phyloP scores from a whole-genome alignment of 2,888 invertebrate species.

The Agrochola macilenta region DNA sequence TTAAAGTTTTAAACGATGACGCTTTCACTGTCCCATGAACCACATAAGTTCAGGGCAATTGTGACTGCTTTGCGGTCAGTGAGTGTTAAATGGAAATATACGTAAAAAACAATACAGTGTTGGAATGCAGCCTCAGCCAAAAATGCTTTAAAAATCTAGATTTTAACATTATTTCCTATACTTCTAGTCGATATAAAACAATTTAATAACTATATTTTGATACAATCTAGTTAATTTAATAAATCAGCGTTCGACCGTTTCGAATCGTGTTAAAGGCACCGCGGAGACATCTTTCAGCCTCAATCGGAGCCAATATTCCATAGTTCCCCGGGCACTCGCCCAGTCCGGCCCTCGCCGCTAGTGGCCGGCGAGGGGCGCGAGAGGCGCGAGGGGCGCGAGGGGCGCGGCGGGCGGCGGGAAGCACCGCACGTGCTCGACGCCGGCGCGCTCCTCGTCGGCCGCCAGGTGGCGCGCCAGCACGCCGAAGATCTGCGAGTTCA shows the following conservation, averaged over 20 bases:
- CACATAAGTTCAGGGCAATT: too few species aligned
- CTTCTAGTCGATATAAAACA: background rate
- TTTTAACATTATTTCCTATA: background rate
- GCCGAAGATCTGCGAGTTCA: conserved; percentile 99
- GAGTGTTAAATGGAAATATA: background rate
- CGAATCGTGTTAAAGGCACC: background rate
- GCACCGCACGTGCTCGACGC: conserved; percentile 98
- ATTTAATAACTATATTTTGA: background rate
- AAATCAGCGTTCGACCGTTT: background rate
- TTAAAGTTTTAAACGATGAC: background rate
- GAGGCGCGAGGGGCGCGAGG: too few species aligned
- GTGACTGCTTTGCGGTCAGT: too few species aligned
- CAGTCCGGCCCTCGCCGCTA: too few species aligned
- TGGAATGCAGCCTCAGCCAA: background rate
- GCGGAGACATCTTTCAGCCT: too few species aligned
- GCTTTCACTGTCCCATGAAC: too few species aligned
- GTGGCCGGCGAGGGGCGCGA: too few species aligned
- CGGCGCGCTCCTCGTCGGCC: conserved; percentile 93
- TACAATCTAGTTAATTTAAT: background rate
- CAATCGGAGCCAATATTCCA: too few species aligned
- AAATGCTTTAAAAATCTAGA: background rate
- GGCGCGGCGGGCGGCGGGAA: conserved; percentile 96
- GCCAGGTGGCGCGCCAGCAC: conserved; percentile 98
- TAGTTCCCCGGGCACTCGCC: too few species aligned
- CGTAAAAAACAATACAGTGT: background rate